Conservation (phyloP, 1,140 invertebrate genomes). For the Zaprionus ghesquierei region DNA sequence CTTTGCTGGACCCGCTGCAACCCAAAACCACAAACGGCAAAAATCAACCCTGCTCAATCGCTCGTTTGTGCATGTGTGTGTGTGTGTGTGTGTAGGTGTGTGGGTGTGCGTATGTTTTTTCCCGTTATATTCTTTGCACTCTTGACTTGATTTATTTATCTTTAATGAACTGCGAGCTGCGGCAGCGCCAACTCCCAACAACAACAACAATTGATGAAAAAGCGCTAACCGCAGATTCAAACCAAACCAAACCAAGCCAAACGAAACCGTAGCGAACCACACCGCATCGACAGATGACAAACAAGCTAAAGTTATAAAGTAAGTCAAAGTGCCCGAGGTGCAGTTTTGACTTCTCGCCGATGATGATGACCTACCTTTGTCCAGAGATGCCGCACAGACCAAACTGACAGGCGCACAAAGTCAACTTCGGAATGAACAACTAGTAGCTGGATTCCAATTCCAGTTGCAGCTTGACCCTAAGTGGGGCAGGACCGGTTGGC, state of each 20-base stretch:
- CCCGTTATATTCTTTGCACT: conserved; percentile 9
- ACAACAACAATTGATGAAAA: conserved; percentile 6
- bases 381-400: not conserved
- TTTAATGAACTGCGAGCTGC: conserved; percentile 42
- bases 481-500: too few relatives aligned
- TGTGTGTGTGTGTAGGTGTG: not conserved
- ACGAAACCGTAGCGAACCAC: not conserved
- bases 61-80: not conserved
- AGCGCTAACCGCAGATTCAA: conserved; percentile 8
- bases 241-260: not conserved
- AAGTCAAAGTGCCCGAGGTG: not conserved
- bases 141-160: conserved; percentile 47
- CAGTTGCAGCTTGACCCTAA: not conserved
- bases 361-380: conserved; percentile 26
- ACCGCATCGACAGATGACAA: conserved; percentile 39
- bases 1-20: conserved; percentile 12
- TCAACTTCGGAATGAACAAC: conserved; percentile 18
- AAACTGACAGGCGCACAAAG: conserved; percentile 25
- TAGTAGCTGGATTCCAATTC: not conserved
- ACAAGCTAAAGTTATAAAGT: conserved; percentile 26
- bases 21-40: conserved; percentile 20
- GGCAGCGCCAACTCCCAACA: not conserved
- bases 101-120: not conserved
- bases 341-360: conserved; percentile 21
- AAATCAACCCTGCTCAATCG: conserved; percentile 24